Evolutionary conservation across 2,888 invertebrate genomes (phyloP), one percentile per base, ranked within the genome.

Genomic region (Dynastes grantii): DNA sequence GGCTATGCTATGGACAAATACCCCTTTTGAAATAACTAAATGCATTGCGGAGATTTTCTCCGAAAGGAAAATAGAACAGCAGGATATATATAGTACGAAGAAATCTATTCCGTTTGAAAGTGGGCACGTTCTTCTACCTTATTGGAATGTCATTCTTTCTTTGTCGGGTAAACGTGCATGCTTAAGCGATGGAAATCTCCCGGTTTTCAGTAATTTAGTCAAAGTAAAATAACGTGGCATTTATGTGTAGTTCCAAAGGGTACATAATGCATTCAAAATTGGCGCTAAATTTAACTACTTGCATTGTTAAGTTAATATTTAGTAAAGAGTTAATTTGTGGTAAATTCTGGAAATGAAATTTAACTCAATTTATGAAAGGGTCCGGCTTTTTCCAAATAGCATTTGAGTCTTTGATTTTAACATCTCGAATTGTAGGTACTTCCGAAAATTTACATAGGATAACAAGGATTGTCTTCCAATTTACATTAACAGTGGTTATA

Each of bases 41-140:
- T 68, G 68, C 51, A 68, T 53, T 51, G 68, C 51, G 68, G 51
- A 51, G 51, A 68, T 51, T 65, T 51, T 32, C 51, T 53, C 51
- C 11, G 13, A 13, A 65, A 37, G 40, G 8, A 65, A 65, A 68
- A 27, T 27, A 9, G 68, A 51, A 68, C 22, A 68, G 29, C 51
- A 49, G 27, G 27, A 9, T 13, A 13, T 13, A 3, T 55, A 55
- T 3, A n/a, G 55, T 65, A 13, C 65, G 13, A 40, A n/a, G 65
- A 8, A 65, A 65, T 65, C 16, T 65, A 65, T 65, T 65, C 65
- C 65, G 16, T 65, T 65, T 65, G 65, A 65, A 65, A 65, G 8
- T 68, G 51, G 29, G n/a, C 27, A 4, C 22, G 1, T 49, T 29
- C 6, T 5, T 16, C 9, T 51, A 51, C 49, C 49, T 68, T 40